These are phyloP conservation scores for Atta texana DNA, from an alignment of 1,140 invertebrate genomes.

Conservation along the genomic window DNA sequence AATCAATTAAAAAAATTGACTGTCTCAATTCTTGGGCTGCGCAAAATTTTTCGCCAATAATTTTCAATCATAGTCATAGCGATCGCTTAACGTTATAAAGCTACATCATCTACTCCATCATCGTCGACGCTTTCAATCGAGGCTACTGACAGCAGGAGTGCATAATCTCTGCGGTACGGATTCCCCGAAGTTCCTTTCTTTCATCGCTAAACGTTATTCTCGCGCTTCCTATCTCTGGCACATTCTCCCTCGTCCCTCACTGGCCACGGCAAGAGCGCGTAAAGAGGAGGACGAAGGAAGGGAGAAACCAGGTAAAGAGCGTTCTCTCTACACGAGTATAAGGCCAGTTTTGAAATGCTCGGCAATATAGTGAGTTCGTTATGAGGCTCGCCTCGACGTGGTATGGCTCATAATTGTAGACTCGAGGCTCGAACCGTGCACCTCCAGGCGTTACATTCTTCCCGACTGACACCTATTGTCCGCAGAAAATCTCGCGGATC, in stretches of 20 bases:
- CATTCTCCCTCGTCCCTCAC: not conserved
- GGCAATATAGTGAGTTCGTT: slow-evolving; percentile 85
- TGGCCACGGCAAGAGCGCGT: not conserved
- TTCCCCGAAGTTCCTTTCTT: slow-evolving; percentile 71
- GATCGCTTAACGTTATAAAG: not conserved
- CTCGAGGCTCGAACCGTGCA: slow-evolving; percentile 78
- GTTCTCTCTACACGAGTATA: slow-evolving; percentile 61
- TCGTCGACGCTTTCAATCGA: slow-evolving; percentile 30
- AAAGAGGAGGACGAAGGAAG: slow-evolving; percentile 22
- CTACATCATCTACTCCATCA: not conserved
- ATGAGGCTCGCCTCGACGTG: slow-evolving; percentile 82
- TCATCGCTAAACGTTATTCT: slow-evolving; percentile 72
- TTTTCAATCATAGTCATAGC: not conserved
- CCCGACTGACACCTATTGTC: slow-evolving; percentile 83
- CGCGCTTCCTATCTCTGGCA: slow-evolving; percentile 28
- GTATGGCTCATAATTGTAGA: slow-evolving; percentile 86
- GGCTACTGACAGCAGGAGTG: slow-evolving; percentile 47
- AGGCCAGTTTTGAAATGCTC: slow-evolving; percentile 80
- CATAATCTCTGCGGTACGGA: slow-evolving; percentile 41
- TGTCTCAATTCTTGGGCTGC: not conserved
- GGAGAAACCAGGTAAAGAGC: slow-evolving; percentile 68
- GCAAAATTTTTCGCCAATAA: not conserved
- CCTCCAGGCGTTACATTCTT: slow-evolving; percentile 79
- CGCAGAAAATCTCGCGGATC: slow-evolving; percentile 69
- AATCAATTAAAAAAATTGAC: not conserved